Evolutionary conservation across 2,113 vertebrate genomes (phyloP), one percentile per base, ranked within the genome.

Genomic region (Callionymus lyra): DNA sequence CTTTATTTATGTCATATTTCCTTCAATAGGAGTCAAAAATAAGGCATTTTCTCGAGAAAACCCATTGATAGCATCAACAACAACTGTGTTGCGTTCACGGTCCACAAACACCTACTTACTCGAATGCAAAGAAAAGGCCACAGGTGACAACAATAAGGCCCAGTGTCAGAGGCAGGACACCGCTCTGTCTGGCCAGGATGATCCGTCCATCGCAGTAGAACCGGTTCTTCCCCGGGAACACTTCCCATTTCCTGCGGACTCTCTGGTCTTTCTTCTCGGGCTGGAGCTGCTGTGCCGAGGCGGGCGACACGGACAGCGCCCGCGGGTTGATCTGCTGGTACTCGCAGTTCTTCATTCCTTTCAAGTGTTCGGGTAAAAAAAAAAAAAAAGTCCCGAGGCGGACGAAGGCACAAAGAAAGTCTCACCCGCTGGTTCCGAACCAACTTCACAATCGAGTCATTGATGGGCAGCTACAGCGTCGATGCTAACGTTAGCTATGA

Each of bases 81-180:
- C 10, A 18, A n/a, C 32, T 17, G 16, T 44, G 32, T 6, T 6
- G 16, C 8, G 15, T 43, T 6, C 18, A 35, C 32, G 6, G 14
- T 9, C 42, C 34, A 16, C 6, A 4, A 2, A 21, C 9, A 47
- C 14, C 12, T 38, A 90, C 93, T 93, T 76, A 97, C 93, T 97
- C 90, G 69, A 92, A 95, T 66, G 87, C 85, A 79, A 97, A 97
- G 84, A 97, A 97, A 81, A 97, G 90, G 70, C 84, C 79, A 71
- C 88, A 88, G 48, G 91, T 97, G 79, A 81, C 68, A 70, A 93
- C 68, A 79, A 95, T 91, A 79, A 95, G 91, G 73, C 87, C 86
- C 70, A 93, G 82, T 16, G 93, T 96, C 76, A 95, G 77, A 12
- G 81, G 89, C 50, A 95, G 89, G 59, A 95, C 86, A 13, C 93